A percentile compares a stretch with the other conserved stretches of the same genome.
Evolutionary conservation across 2,797 vertebrate genomes (phyloP).

Genomic region (Picus viridis): DNA sequence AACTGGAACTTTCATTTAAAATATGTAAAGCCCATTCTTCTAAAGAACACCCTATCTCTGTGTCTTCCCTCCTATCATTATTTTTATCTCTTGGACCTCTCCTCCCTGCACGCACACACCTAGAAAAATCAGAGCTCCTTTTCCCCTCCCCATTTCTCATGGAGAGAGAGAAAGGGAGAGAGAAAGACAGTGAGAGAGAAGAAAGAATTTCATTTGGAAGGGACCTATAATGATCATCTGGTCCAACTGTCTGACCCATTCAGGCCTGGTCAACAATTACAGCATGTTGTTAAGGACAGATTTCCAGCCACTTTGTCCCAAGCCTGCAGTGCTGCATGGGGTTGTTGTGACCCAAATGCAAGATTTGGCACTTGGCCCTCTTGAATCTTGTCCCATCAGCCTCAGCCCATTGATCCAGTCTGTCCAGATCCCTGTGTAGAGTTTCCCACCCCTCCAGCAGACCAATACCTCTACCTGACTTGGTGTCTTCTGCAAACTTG

Average conservation of each 20-base stretch:
- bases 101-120: not conserved
- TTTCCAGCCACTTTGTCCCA: not conserved
- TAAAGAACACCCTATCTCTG: not conserved
- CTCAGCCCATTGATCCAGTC: fast-evolving
- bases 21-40: not conserved
- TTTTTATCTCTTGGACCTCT: not conserved
- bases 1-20: not conserved
- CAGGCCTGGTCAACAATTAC: not conserved
- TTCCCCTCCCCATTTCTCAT: not conserved
- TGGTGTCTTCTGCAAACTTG: not conserved
- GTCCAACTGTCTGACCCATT: not conserved
- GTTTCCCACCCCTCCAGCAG: not conserved
- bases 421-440: not conserved
- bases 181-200: no score
- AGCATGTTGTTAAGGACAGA: not conserved
- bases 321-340: not conserved
- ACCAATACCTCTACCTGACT: not conserved
- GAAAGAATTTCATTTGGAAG: not conserved
- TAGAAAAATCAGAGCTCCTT: not conserved
- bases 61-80: not conserved
- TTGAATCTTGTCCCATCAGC: not conserved
- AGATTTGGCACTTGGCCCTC: not conserved
- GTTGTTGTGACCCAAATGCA: not conserved
- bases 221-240: not conserved
- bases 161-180: no score